Evolutionary conservation across 1,140 invertebrate genomes (phyloP), one percentile per base, ranked within the genome.

Genomic region (Zaprionus inermis): DNA sequence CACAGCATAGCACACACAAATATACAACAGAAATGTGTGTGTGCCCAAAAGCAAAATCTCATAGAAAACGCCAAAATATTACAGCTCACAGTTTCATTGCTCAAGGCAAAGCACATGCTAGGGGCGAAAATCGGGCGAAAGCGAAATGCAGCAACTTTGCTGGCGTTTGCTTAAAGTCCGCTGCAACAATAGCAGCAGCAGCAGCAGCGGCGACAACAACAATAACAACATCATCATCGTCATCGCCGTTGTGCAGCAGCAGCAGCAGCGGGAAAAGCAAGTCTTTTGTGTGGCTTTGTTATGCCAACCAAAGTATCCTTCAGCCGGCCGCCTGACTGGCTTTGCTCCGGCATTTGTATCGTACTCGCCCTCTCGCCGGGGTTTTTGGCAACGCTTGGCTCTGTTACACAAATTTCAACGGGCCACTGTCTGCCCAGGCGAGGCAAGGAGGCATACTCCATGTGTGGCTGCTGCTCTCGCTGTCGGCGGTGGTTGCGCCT

Each of bases 281-380:
- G 79, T 80, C 73, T 88, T 86, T 88, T 89, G 77, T 89, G 79
- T 72, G 83, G 83, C 79, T 86, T 83, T 86, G 64, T 79, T 77
- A 74, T 71, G 79, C 77, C 77, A 83, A 75, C 70, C 67, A 79
- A 88, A 86, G 80, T 83, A 80, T 86, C 66, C 78, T 71, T 72
- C 57, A 73, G 66, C 64, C 52, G 54, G 58, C 76, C 59, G 55
- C 60, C 73, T 60, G 44, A 10, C 46, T 73, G 65, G 70, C 74
- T 76, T 79, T 79, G 59, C 38, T 6, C 77, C 49, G 73, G 73
- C 54, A 78, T 78, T 74, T 74, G 66, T 78, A 75, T 75, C 22
- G 66, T 60, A 56, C 22, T 66, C 64, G 51, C 59, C 38, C 52
- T 44, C 14, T 56, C 30, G 64, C 24, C 51, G 51, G 64, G 30